Evolutionary conservation across 2,797 vertebrate genomes (phyloP).

Genomic region (Parambassis ranga): DNA sequence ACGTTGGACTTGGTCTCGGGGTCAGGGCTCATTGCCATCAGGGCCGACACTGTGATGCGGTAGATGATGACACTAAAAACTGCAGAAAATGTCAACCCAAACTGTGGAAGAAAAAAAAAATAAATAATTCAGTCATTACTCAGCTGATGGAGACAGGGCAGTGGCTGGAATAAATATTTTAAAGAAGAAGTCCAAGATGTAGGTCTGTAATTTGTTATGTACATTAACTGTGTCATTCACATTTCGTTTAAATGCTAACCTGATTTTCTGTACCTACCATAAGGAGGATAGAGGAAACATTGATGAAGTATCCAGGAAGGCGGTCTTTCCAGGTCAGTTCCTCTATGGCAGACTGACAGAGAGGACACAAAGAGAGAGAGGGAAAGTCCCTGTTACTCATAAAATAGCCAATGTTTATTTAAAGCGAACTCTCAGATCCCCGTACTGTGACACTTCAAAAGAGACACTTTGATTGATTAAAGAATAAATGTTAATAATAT

Average conservation of each 20-base stretch:
- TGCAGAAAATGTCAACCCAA: conserved; percentile 91
- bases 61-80: conserved; percentile 96
- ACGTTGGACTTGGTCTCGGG: conserved; percentile 88
- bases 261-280: conserved; percentile 82
- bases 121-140: conserved; percentile 4
- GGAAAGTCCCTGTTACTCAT: conserved; percentile 5
- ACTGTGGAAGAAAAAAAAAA: conserved; percentile 68
- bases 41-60: conserved; percentile 88
- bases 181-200: conserved; percentile 5
- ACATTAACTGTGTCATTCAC: neutral
- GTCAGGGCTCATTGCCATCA: conserved; percentile 89
- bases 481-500: neutral
- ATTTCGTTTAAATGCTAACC: neutral
- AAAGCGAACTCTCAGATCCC: neutral
- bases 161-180: conserved; percentile 25
- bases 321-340: conserved; percentile 93
- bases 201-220: conserved; percentile 25
- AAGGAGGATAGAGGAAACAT: conserved; percentile 91
- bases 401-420: neutral
- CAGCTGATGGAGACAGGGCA: neutral
- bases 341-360: conserved; percentile 73
- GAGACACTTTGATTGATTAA: neutral
- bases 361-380: neutral
- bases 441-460: neutral
- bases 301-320: conserved; percentile 90